These are phyloP conservation scores for Capitella teleta DNA, from an alignment of 1,140 invertebrate genomes.

Conservation along the genomic window DNA sequence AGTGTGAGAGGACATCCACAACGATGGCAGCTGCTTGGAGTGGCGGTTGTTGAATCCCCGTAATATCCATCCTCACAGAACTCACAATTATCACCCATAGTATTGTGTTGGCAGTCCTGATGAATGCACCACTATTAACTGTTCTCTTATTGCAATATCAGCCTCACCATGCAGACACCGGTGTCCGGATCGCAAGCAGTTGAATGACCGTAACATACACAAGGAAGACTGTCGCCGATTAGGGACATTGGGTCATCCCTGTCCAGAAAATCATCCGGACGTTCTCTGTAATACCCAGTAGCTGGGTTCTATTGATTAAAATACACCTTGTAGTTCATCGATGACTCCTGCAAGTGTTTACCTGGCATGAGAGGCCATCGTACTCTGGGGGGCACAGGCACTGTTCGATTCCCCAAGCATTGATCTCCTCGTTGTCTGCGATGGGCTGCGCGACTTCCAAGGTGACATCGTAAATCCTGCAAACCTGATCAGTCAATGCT, in stretches of 20 bases:
- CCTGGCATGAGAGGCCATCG: constrained; percentile 72
- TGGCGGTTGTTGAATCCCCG: constrained; percentile 75
- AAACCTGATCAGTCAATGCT: constrained; percentile 14
- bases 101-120: constrained; percentile 73
- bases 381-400: constrained; percentile 86
- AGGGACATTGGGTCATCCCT: not conserved
- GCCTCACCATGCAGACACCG: constrained; percentile 75
- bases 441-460: constrained; percentile 67
- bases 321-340: not conserved
- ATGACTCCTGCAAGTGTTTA: constrained; percentile 10
- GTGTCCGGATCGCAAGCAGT: constrained; percentile 69
- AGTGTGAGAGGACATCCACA: constrained; percentile 84
- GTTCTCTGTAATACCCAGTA: constrained; percentile 62
- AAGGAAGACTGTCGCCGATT: constrained; percentile 45
- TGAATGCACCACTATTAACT: constrained; percentile 13
- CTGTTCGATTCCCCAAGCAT: constrained; percentile 74
- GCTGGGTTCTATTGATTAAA: constrained; percentile 52
- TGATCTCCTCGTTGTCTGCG: constrained; percentile 19
- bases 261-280: not conserved
- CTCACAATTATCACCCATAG: constrained; percentile 73
- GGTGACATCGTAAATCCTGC: constrained; percentile 62
- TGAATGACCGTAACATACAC: constrained; percentile 71
- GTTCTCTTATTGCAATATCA: no score
- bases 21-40: constrained; percentile 75
- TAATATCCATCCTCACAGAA: constrained; percentile 79